Evolutionary conservation across 2,888 invertebrate species (phyloP).

Genomic region (Sisyra nigra): DNA sequence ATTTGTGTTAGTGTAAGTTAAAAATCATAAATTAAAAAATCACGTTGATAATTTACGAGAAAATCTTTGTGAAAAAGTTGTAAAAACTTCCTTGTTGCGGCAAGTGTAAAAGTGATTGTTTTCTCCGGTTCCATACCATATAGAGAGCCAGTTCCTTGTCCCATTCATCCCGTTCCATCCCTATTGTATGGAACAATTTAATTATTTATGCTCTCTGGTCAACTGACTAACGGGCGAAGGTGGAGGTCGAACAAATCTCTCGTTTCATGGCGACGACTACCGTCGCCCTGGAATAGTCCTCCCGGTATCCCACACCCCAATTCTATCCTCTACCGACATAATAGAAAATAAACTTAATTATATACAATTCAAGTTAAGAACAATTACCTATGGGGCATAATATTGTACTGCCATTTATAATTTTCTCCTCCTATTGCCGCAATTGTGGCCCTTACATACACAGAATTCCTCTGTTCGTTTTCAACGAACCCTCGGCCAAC

Average conservation of each 20-base stretch:
- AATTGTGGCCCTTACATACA: too few species aligned
- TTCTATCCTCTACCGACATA: constrained; percentile 23
- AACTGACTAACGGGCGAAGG: constrained; percentile 12
- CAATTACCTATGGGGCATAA: constrained; percentile 13
- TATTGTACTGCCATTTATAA: too few species aligned
- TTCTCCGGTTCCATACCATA: constrained; percentile 13
- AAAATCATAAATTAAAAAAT: too few species aligned
- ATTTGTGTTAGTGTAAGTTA: too few species aligned
- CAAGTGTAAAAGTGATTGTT: constrained; percentile 10
- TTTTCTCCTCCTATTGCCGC: too few species aligned
- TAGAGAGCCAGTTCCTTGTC: too few species aligned
- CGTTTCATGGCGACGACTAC: neutral
- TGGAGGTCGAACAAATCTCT: constrained; percentile 16
- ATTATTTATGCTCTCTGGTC: constrained; percentile 26
- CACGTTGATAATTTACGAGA: too few species aligned
- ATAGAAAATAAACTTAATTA: constrained; percentile 33
- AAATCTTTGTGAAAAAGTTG: too few species aligned
- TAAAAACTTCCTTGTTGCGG: too few species aligned
- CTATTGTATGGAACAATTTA: constrained; percentile 22
- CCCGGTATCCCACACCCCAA: neutral
- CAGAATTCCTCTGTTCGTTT: too few species aligned
- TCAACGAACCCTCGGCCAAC: too few species aligned
- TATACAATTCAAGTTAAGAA: constrained; percentile 26
- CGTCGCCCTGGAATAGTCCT: neutral
- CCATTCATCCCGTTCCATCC: constrained; percentile 1